Base-by-base conservation (phyloP, 2,888 invertebrate genomes). In the Alviniconcha strummeri region DNA sequence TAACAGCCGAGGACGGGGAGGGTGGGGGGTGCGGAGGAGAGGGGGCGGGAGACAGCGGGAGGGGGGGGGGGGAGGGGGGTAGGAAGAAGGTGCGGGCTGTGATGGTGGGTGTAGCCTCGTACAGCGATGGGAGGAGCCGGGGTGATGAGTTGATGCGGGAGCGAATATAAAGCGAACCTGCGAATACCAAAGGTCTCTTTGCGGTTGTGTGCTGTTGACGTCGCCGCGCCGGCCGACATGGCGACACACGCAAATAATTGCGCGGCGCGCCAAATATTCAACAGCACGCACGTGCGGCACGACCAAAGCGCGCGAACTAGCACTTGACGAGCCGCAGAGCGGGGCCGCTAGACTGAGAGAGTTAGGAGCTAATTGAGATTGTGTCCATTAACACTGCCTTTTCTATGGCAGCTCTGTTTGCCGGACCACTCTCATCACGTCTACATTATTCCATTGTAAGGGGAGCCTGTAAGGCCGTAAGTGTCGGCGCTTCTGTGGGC, bases 121-220 rank as follows among this genome's bases (percentile, higher is more conserved):
- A 36, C 36, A 36, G 36, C 36, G 36, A 36, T 36, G 36, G 36
- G 36, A 13, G 60, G 60, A 13, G 60, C 9, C 9, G 60, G 60
- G 60, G 60, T 60, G 0, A 60, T 60, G 60, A 36, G 36, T 36
- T 36, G 36, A 36, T 36, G 36, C 36, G 36, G 64, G 64, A 15
- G 64, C 17, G 69, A 69, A 69, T 69, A 69, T 17, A 7, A 69
- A 17, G 69, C 69, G 17, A 17, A 69, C 17, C 69, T 6, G 17
- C 17, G 69, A 69, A 69, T 69, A 69, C 17, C 69, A 69, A 69
- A 69, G 69, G 69, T 69, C 69, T 69, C 69, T 69, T 69, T 17
- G 69, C 69, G 15, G 15, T 15, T 11, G 69, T n/a, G n/a, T 6
- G 69, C 69, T 69, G n/a, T 69, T 69, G 9, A n/a, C 69, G 36